Percentiles rank a stretch among this genome's conserved stretches.
Evolutionary conservation across 2,888 invertebrate genomes (phyloP).

Genomic region (Apodemia duryi): DNA sequence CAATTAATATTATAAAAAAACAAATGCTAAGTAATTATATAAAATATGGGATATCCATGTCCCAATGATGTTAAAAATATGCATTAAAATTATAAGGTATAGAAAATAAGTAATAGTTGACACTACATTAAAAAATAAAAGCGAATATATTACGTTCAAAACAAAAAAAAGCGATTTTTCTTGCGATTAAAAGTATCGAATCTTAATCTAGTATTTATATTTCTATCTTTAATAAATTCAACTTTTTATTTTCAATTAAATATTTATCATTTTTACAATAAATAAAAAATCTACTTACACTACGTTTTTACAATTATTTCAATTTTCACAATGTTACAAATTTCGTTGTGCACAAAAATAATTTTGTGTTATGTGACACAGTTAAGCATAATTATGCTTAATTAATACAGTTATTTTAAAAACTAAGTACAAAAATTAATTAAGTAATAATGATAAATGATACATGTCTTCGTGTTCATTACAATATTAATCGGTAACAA

Average conservation of each 20-base stretch:
- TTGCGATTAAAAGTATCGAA: not conserved
- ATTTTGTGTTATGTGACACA: not conserved
- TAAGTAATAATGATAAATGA: not conserved
- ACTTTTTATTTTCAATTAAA: not conserved
- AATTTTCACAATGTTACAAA: constrained; percentile 9
- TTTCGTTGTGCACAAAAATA: constrained; percentile 4
- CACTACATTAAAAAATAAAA: too few relatives aligned
- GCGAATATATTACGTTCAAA: too few relatives aligned
- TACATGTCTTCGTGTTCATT: not conserved
- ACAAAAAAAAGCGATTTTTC: too few relatives aligned
- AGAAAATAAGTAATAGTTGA: too few relatives aligned
- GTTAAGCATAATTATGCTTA: not conserved
- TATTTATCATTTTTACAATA: constrained; percentile 5
- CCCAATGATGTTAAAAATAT: too few relatives aligned
- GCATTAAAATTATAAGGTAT: too few relatives aligned
- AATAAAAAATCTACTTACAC: constrained; percentile 6
- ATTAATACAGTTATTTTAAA: not conserved
- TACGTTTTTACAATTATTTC: not conserved
- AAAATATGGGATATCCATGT: too few relatives aligned
- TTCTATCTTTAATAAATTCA: constrained; percentile 5
- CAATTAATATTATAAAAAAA: too few relatives aligned
- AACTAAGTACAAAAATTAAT: constrained; percentile 1
- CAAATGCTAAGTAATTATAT: too few relatives aligned
- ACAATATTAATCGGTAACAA: not conserved
- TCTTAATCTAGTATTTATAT: not conserved